A percentile compares a stretch with the other conserved stretches of the same genome.
Conservation (phyloP, 2,888 invertebrate genomes). For the Carabus problematicus region DNA sequence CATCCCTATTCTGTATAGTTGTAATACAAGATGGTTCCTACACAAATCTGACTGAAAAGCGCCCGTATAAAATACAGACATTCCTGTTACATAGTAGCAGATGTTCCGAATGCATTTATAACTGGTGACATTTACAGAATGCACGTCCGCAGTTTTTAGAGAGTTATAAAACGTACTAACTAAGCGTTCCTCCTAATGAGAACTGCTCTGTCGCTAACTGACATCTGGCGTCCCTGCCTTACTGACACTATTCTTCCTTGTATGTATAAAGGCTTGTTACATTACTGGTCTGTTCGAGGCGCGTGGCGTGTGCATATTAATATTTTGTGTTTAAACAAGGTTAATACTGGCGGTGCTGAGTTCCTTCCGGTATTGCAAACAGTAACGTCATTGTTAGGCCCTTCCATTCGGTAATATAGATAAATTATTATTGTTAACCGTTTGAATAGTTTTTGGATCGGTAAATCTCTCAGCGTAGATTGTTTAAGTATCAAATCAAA, state of each 20-base stretch:
- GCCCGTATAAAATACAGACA: too few species aligned
- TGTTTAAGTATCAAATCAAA: too few species aligned
- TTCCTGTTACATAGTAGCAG: too few species aligned
- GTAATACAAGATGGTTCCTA: too few species aligned
- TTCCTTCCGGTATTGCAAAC: constrained; percentile 1
- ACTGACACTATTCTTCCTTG: constrained; percentile 10
- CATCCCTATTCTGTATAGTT: too few species aligned
- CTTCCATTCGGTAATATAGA: constrained; percentile 25
- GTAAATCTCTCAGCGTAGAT: too few species aligned
- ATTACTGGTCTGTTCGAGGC: too few species aligned
- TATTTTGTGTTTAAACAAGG: neutral
- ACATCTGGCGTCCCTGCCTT: constrained; percentile 32
- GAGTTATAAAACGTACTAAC: neutral
- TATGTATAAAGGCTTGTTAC: neutral
- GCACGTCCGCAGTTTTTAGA: too few species aligned
- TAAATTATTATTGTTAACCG: constrained; percentile 17
- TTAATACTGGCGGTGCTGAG: neutral
- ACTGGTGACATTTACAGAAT: too few species aligned
- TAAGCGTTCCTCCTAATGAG: constrained; percentile 30
- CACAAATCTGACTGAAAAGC: too few species aligned
- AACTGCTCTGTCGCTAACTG: constrained; percentile 21
- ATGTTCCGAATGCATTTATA: too few species aligned
- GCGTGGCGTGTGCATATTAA: neutral
- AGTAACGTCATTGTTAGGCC: constrained; percentile 17
- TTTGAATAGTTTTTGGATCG: constrained; percentile 17